Percentiles rank a stretch among this genome's conserved stretches.
Conservation (phyloP, 2,797 vertebrate species). For the Emydoidea blandingii region DNA sequence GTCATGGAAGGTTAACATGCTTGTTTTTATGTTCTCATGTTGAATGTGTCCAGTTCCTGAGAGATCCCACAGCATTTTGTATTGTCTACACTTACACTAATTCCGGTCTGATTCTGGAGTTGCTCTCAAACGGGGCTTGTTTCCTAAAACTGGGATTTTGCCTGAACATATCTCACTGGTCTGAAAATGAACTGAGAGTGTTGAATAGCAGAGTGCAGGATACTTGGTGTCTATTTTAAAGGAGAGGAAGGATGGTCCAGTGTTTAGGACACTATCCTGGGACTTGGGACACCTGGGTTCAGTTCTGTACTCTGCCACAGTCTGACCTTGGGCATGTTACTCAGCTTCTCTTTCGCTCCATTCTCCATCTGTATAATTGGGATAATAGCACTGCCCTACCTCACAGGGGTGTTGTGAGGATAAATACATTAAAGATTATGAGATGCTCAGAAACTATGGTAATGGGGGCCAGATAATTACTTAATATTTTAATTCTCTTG, state of each 20-base stretch:
- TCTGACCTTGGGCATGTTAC: not conserved
- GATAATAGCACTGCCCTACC: not conserved
- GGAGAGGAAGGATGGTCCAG: not conserved
- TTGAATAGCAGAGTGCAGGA: not conserved
- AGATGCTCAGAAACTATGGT: not conserved
- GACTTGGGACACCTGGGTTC: not conserved
- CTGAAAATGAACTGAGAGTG: not conserved
- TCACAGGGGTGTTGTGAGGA: not conserved
- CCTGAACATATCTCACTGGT: not conserved
- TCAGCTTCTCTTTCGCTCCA: rapidly evolving
- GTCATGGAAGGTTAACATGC: not conserved
- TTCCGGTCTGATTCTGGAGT: not conserved
- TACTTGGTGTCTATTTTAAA: not conserved
- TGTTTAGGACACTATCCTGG: not conserved
- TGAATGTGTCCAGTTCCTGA: not conserved
- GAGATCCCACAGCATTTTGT: not conserved
- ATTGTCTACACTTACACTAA: not conserved
- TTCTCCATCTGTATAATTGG: not conserved
- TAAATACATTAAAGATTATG: not conserved
- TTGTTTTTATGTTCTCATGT: not conserved
- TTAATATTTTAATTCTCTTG: not conserved
- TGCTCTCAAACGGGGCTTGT: not conserved
- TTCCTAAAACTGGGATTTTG: not conserved
- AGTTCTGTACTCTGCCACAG: not conserved
- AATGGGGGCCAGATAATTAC: not conserved